phyloP scores from a whole-genome alignment of 2,888 invertebrate species.

The Alcis repandata region DNA sequence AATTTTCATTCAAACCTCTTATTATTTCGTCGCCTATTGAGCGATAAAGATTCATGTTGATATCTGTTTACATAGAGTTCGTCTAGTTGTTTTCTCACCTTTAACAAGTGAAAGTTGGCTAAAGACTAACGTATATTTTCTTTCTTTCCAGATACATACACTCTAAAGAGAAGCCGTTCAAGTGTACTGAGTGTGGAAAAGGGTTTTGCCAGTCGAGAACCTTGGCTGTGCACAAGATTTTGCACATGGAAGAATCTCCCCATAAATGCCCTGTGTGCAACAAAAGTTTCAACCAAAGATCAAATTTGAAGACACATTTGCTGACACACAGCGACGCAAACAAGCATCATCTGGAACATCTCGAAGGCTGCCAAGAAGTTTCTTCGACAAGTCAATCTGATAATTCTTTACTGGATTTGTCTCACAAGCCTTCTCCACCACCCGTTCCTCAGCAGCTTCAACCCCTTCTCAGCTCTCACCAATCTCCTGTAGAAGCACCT shows the following conservation, averaged over 20 bases:
- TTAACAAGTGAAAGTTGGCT: slow-evolving; percentile 63
- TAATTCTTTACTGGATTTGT: slow-evolving; percentile 85
- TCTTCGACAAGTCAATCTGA: slow-evolving; percentile 83
- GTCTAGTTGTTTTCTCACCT: slow-evolving; percentile 52
- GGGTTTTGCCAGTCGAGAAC: slow-evolving; percentile 99
- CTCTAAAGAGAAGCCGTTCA: slow-evolving; percentile 99
- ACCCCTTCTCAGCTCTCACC: slow-evolving; percentile 65
- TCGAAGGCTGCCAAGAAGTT: slow-evolving; percentile 84
- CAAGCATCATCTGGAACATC: slow-evolving; percentile 80
- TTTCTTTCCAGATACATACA: slow-evolving; percentile 95
- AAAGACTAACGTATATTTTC: slow-evolving; percentile 63
- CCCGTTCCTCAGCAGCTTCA: slow-evolving; percentile 61
- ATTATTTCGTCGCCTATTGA: slow-evolving; percentile 65
- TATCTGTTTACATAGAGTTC: slow-evolving; percentile 62
- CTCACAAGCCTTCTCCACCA: slow-evolving; percentile 82
- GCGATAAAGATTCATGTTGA: slow-evolving; percentile 60
- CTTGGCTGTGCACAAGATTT: slow-evolving; percentile 97
- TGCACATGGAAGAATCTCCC: slow-evolving; percentile 97
- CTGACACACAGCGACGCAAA: slow-evolving; percentile 93
- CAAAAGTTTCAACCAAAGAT: slow-evolving; percentile 96
- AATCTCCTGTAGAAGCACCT: slow-evolving; percentile 75
- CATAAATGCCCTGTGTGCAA: slow-evolving; percentile 97
- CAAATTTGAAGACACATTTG: slow-evolving; percentile 96
- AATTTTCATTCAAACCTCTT: slow-evolving; percentile 68
- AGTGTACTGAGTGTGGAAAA: slow-evolving; percentile 98